Percentiles rank a stretch among this genome's conserved stretches.
Conservation (phyloP, 2,113 vertebrate genomes). For the Rhea americana region DNA sequence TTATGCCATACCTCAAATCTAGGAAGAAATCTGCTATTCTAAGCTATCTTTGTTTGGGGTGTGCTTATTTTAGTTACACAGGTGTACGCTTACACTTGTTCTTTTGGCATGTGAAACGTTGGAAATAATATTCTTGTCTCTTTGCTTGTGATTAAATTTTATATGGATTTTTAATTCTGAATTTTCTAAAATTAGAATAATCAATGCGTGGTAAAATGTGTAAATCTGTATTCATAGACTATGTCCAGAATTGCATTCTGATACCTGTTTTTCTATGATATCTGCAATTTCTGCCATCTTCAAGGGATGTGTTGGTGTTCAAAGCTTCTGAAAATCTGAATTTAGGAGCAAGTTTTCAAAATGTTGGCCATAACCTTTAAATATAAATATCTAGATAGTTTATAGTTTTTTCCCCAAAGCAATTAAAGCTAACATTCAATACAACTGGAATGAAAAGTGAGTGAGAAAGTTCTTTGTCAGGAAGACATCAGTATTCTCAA, state of each 20-base stretch:
- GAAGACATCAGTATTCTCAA: not conserved
- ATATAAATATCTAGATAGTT: not conserved
- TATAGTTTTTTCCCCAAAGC: not conserved
- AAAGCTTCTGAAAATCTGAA: not conserved
- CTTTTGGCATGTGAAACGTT: not conserved
- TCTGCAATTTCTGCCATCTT: not conserved
- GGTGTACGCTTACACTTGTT: not conserved
- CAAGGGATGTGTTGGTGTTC: not conserved
- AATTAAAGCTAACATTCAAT: not conserved
- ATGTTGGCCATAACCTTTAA: not conserved
- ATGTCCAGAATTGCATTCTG: not conserved
- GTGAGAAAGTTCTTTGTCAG: not conserved
- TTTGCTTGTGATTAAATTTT: not conserved
- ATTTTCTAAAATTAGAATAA: not conserved
- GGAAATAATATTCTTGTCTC: not conserved
- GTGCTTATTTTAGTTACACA: not conserved
- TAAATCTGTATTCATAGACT: not conserved
- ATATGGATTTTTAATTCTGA: not conserved
- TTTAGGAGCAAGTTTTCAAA: not conserved
- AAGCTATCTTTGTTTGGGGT: not conserved
- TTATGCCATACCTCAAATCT: not conserved
- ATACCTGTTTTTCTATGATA: not conserved
- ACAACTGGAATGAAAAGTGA: not conserved
- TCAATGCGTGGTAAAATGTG: not conserved
- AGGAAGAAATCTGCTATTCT: not conserved